These are phyloP conservation scores for Melanostigma gelatinosum DNA, from an alignment of 2,113 vertebrate species.

Conservation along the genomic window DNA sequence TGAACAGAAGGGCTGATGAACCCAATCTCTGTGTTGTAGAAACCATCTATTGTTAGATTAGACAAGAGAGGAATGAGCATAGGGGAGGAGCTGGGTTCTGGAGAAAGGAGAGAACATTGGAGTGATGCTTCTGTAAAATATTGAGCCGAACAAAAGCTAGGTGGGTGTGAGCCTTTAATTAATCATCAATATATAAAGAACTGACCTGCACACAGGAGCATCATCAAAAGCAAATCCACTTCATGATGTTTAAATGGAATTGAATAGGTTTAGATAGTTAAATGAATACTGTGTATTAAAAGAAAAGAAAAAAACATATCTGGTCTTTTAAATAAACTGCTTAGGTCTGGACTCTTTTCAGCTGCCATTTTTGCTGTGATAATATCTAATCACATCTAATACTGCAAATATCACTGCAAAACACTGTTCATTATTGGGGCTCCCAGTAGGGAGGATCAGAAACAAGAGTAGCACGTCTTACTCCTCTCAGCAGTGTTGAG, in stretches of 20 bases:
- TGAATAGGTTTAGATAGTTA: slow-evolving; percentile 22
- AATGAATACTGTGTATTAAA: slow-evolving; percentile 2
- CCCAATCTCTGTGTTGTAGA: slow-evolving; percentile 23
- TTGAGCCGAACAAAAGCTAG: slow-evolving; percentile 49
- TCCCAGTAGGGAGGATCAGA: slow-evolving; percentile 31
- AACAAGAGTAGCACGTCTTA: slow-evolving; percentile 33
- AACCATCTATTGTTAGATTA: slow-evolving; percentile 32
- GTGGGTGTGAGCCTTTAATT: slow-evolving; percentile 42
- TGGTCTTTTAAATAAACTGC: background rate
- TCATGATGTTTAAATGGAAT: slow-evolving; percentile 26
- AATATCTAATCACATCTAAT: slow-evolving; percentile 28
- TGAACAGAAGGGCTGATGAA: slow-evolving; percentile 39
- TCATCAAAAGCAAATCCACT: slow-evolving; percentile 41
- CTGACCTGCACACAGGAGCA: slow-evolving; percentile 47
- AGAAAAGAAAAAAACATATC: background rate
- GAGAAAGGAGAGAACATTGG: slow-evolving; percentile 6
- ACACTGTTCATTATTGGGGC: slow-evolving; percentile 59
- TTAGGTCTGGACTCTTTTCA: slow-evolving; percentile 19
- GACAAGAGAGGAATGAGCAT: slow-evolving; percentile 3
- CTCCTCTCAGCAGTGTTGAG: slow-evolving; percentile 35
- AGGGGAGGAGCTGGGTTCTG: background rate
- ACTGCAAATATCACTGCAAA: slow-evolving; percentile 42
- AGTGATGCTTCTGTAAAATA: slow-evolving; percentile 53
- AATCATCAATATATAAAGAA: slow-evolving; percentile 34
- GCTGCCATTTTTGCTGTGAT: slow-evolving; percentile 17